phyloP scores from a whole-genome alignment of 2,888 invertebrate genomes.

The Hymenopus coronatus region DNA sequence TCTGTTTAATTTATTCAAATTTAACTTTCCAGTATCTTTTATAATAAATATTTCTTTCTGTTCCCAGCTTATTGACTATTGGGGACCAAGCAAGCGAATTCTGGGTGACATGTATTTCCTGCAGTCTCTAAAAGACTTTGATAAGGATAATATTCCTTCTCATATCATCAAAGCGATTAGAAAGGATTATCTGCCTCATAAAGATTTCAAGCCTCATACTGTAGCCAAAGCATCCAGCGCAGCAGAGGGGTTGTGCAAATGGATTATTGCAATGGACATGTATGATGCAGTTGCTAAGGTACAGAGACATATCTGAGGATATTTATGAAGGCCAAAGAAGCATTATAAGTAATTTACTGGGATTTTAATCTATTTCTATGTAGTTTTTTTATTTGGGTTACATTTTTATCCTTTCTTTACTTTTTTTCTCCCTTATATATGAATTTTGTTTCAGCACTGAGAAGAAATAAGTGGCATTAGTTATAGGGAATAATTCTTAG shows the following conservation, averaged over 20 bases:
- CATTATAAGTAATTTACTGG: no score
- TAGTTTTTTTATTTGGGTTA: no score
- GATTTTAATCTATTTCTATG: no score
- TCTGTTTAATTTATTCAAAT: no score
- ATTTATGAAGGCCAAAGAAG: no score
- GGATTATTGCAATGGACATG: constrained; percentile 88
- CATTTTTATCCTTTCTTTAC: no score
- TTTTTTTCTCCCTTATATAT: no score
- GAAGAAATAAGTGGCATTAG: no score
- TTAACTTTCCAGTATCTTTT: no score
- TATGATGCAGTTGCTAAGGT: constrained; percentile 79
- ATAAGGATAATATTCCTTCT: constrained; percentile 78
- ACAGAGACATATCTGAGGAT: neutral
- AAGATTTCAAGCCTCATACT: constrained; percentile 74
- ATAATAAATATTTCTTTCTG: neutral
- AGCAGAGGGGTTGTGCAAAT: constrained; percentile 88
- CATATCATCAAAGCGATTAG: constrained; percentile 71
- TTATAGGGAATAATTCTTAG: no score
- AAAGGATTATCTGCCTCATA: constrained; percentile 70
- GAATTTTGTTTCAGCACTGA: no score
- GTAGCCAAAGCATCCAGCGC: constrained; percentile 90
- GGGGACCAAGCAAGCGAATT: constrained; percentile 81
- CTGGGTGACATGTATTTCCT: constrained; percentile 80
- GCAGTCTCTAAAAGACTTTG: constrained; percentile 70
- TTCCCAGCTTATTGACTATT: constrained; percentile 65